A percentile compares a stretch with the other conserved stretches of the same genome.
phyloP scores from a whole-genome alignment of 2,797 vertebrate genomes.

The Anabacerthia variegaticeps region DNA sequence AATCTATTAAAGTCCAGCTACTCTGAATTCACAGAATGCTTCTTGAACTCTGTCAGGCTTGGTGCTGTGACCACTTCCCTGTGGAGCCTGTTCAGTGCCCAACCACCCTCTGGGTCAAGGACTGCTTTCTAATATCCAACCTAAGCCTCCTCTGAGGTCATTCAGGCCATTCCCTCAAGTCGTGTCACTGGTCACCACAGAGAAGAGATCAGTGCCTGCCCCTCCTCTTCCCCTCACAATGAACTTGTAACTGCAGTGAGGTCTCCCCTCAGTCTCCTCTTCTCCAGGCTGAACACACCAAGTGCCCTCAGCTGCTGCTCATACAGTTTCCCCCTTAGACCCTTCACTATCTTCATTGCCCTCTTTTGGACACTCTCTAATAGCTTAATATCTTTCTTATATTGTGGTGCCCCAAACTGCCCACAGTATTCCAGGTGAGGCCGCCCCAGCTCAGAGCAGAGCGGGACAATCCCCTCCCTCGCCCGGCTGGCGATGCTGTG shows the following conservation, averaged over 20 bases:
- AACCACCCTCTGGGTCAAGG: neutral
- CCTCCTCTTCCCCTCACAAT: neutral
- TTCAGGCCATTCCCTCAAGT: neutral
- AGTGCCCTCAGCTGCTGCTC: neutral
- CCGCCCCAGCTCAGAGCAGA: neutral
- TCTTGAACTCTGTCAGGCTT: neutral
- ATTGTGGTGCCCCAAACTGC: neutral
- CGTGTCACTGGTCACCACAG: neutral
- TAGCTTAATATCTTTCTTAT: neutral
- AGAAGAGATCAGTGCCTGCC: neutral
- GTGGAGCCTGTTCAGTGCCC: neutral
- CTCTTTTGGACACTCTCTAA: neutral
- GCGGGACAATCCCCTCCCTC: neutral
- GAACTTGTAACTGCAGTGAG: neutral
- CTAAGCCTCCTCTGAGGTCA: neutral
- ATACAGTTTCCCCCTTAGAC: neutral
- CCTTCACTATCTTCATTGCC: neutral
- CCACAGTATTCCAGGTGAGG: neutral
- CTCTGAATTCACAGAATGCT: neutral
- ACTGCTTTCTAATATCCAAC: neutral
- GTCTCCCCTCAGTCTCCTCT: neutral
- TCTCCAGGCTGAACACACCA: neutral
- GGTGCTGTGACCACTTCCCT: neutral
- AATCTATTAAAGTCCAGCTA: neutral
- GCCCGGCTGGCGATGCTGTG: neutral